A percentile compares a stretch with the other conserved stretches of the same genome.
phyloP scores from a whole-genome alignment of 1,140 invertebrate species.

The Olivierus martensii region DNA sequence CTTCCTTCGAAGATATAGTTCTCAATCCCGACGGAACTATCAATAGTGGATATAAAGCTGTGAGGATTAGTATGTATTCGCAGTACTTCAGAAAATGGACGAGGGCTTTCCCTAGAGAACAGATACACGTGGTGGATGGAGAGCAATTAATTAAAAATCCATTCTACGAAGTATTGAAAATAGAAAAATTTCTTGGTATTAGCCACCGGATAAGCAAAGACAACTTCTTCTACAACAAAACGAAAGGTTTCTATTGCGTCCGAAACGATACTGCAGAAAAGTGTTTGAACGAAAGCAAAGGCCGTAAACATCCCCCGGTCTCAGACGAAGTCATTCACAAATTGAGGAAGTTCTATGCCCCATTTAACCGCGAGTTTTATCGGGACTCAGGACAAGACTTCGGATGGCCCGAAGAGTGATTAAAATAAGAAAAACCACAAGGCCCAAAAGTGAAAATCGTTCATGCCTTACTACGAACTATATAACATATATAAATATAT shows the following conservation, averaged over 20 bases:
- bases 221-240: constrained; percentile 38
- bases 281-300: constrained; percentile 33
- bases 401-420: constrained; percentile 24
- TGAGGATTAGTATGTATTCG: constrained; percentile 73
- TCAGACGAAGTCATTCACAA: constrained; percentile 25
- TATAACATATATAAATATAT: too few species aligned
- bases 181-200: constrained; percentile 39
- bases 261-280: constrained; percentile 22
- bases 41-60: constrained; percentile 58
- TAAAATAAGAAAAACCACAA: background rate
- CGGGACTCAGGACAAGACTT: constrained; percentile 23
- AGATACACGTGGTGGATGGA: constrained; percentile 41
- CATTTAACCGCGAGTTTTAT: constrained; percentile 30
- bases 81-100: constrained; percentile 67
- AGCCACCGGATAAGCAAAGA: constrained; percentile 29
- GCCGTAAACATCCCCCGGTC: constrained; percentile 30
- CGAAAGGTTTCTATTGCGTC: constrained; percentile 42
- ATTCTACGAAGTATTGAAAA: constrained; percentile 33
- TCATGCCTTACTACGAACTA: too few species aligned
- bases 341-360: constrained; percentile 28
- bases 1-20: constrained; percentile 59
- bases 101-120: constrained; percentile 36
- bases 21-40: constrained; percentile 57
- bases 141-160: constrained; percentile 38
- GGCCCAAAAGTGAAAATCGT: too few species aligned